A percentile compares a stretch with the other conserved stretches of the same genome.
Evolutionary conservation across 2,797 vertebrate genomes (phyloP).

Genomic region (Aeoliscus strigatus): DNA sequence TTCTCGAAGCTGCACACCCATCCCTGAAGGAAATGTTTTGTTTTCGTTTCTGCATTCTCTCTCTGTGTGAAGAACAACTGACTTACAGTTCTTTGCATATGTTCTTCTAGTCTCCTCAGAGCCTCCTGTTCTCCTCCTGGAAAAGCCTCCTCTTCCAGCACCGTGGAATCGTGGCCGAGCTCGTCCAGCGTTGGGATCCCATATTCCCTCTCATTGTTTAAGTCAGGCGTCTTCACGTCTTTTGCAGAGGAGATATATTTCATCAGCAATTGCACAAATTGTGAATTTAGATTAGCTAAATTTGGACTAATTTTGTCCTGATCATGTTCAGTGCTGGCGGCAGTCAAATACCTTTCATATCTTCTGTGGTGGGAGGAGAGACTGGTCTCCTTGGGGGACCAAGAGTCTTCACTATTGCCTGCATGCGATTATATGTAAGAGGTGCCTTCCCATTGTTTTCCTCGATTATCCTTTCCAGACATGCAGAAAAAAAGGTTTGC

Average conservation of each 20-base stretch:
- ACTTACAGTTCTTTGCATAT: slow-evolving; percentile 69
- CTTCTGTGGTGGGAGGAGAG: slow-evolving; percentile 47
- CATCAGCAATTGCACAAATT: no score
- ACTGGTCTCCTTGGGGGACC: slow-evolving; percentile 61
- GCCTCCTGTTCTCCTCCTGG: slow-evolving; percentile 73
- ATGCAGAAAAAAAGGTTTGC: not conserved
- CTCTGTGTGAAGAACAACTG: no score
- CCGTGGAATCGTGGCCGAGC: slow-evolving; percentile 48
- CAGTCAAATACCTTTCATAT: slow-evolving; percentile 60
- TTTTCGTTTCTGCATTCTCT: no score
- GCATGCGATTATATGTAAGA: slow-evolving; percentile 70
- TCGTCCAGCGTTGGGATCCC: slow-evolving; percentile 62
- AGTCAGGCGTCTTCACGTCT: slow-evolving; percentile 55
- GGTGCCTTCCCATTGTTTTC: slow-evolving; percentile 71
- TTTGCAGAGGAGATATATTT: slow-evolving; percentile 5
- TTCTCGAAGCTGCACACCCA: slow-evolving; percentile 80
- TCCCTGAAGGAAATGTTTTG: slow-evolving; percentile 50
- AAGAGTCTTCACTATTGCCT: slow-evolving; percentile 56
- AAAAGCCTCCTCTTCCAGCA: slow-evolving; percentile 55
- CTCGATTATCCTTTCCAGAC: slow-evolving; percentile 64
- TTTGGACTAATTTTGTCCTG: no score
- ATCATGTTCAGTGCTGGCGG: not conserved
- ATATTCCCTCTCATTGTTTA: slow-evolving; percentile 42
- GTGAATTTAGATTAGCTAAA: no score
- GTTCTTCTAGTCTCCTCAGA: slow-evolving; percentile 61